Evolutionary conservation across 2,888 invertebrate genomes (phyloP), one percentile per base, ranked within the genome.

Genomic region (Drosophila peninsularis): DNA sequence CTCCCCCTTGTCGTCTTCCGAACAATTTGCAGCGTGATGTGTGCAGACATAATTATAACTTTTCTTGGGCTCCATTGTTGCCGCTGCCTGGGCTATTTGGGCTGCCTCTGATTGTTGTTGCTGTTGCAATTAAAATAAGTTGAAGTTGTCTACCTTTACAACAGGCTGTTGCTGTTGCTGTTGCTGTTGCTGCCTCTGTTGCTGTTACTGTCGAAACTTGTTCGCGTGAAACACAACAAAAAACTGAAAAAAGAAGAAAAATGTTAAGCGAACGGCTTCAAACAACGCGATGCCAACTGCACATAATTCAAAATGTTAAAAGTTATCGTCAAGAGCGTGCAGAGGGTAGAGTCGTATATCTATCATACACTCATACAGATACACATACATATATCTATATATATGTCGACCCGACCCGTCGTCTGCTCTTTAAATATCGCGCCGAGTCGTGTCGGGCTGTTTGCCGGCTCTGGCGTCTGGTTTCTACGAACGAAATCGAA

Each of bases 61-160:
- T 86, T 87, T 87, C 81, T 83, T 87, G 52, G 47, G 52, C 39
- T 44, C 55, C 52, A 73, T 68, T 68, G 66, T 70, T 71, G 54
- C 19, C 10, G 71, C 72, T 68, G 61, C 19, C 24, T 52, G 64
- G 64, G 64, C 64, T 42, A 64, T 63, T 63, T 63, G 65, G 63
- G 63, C 63, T 64, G 42, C 34, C 42, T 42, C 21, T 44, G n/a
- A n/a, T 44, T 57, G 74, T 63, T 68, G 58, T 53, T 60, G 62
- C 55, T 75, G 84, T 83, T 85, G 84, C 84, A 89, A 85, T 85
- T 89, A 80, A 88, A 88, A 86, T 82, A 84, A 89, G 80, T 84
- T 88, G 86, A 87, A 86, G 89, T 82, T 86, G 85, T 86, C 88
- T 89, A 86, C 85, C 89, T 89, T 85, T 85, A 84, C 88, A 78